Percentiles rank a stretch among this genome's conserved stretches.
These are phyloP conservation scores for Centropus bengalensis DNA, from an alignment of 2,113 vertebrate genomes.

Conservation along the genomic window DNA sequence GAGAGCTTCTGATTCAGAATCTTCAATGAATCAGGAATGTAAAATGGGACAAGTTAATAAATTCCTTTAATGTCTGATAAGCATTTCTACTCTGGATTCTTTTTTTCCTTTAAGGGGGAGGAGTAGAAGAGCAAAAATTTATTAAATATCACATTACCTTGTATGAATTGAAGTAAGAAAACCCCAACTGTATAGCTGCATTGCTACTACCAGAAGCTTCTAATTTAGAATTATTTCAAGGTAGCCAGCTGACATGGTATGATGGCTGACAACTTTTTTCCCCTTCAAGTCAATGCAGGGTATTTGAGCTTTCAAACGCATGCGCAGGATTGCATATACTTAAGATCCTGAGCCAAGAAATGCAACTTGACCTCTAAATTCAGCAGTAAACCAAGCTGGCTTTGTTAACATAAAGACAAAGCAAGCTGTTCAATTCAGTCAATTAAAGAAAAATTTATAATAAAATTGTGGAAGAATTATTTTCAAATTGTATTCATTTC, in stretches of 20 bases:
- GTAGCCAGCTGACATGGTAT: background rate
- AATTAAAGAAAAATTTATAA: background rate
- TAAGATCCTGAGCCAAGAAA: background rate
- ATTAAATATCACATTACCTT: background rate
- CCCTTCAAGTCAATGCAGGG: background rate
- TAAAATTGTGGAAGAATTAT: background rate
- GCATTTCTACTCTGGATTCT: slow-evolving; percentile 13
- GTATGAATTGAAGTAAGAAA: background rate
- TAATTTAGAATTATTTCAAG: slow-evolving; percentile 2
- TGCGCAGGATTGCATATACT: background rate
- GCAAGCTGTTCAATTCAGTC: background rate
- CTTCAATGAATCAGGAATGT: slow-evolving; percentile 35
- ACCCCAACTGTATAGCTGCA: background rate
- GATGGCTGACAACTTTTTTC: background rate
- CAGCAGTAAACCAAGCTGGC: background rate
- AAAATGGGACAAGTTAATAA: background rate
- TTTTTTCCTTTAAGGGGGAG: background rate
- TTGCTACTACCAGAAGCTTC: background rate
- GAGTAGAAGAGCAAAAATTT: background rate
- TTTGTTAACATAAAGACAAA: background rate
- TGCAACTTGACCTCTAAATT: background rate
- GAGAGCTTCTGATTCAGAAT: slow-evolving; percentile 20
- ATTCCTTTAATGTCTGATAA: slow-evolving; percentile 23
- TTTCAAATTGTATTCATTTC: background rate
- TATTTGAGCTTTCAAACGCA: background rate